Evolutionary conservation across 2,888 invertebrate genomes (phyloP).

Genomic region (Drosophila heteroneura): DNA sequence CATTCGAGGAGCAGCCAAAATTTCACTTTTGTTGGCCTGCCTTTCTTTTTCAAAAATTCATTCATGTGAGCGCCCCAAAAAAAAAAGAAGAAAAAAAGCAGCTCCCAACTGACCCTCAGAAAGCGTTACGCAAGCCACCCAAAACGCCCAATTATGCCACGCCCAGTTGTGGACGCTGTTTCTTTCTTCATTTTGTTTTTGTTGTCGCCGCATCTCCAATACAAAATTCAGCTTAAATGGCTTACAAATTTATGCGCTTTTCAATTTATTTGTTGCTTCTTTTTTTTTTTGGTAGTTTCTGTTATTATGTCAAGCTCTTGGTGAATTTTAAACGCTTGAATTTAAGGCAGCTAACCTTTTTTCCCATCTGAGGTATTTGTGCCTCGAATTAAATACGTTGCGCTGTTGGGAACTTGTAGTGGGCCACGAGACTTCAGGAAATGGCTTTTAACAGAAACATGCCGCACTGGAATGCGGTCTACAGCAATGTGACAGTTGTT

Average conservation of each 20-base stretch:
- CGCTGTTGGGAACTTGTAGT: slow-evolving; percentile 7
- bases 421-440: slow-evolving; percentile 34
- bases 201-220: slow-evolving; percentile 36
- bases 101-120: slow-evolving; percentile 59
- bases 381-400: slow-evolving; percentile 9
- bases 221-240: slow-evolving; percentile 49
- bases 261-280: slow-evolving; percentile 38
- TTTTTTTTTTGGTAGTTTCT: slow-evolving; percentile 7
- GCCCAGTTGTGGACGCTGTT: slow-evolving; percentile 61
- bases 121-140: slow-evolving; percentile 57
- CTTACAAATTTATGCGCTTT: slow-evolving; percentile 72
- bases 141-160: slow-evolving; percentile 38
- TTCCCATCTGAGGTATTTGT: slow-evolving; percentile 29
- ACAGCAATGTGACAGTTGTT: slow-evolving; percentile 29
- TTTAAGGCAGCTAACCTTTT: background rate
- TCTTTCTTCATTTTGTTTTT: slow-evolving; percentile 27
- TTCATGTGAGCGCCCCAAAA: slow-evolving; percentile 51
- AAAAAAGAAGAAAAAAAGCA: slow-evolving; percentile 4
- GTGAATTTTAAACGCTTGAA: slow-evolving; percentile 23
- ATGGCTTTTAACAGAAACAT: slow-evolving; percentile 12
- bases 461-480: slow-evolving; percentile 50
- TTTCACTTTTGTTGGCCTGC: slow-evolving; percentile 69
- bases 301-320: slow-evolving; percentile 48
- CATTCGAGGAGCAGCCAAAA: slow-evolving; percentile 54
- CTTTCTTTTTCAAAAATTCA: slow-evolving; percentile 50